Conservation (phyloP, 2,888 invertebrate species). For the Mesorhabditis spiculigera region DNA sequence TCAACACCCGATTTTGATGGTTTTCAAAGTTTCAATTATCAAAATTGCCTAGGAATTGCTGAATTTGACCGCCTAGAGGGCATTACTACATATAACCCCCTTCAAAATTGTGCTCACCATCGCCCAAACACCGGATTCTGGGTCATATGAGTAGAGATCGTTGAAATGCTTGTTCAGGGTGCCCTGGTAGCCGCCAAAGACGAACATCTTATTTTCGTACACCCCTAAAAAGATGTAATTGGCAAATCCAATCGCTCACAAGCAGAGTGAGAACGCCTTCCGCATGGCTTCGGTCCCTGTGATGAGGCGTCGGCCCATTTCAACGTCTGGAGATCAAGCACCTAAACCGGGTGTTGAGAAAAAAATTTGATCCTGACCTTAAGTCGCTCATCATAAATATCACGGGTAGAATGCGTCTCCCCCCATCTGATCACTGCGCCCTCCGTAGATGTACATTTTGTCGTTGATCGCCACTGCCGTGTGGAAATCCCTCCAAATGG, state of each 20-base stretch:
- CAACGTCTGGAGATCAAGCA: slow-evolving; percentile 70
- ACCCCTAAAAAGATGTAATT: slow-evolving; percentile 67
- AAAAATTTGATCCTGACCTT: slow-evolving; percentile 22
- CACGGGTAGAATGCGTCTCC: slow-evolving; percentile 66
- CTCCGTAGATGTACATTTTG: slow-evolving; percentile 85
- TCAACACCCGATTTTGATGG: too few relatives aligned
- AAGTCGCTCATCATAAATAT: slow-evolving; percentile 69
- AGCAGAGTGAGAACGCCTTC: slow-evolving; percentile 84
- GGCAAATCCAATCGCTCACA: slow-evolving; percentile 67
- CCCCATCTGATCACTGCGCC: slow-evolving; percentile 70
- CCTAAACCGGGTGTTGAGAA: slow-evolving; percentile 58
- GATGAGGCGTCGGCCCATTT: slow-evolving; percentile 69
- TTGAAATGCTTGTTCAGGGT: slow-evolving; percentile 75
- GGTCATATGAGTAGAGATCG: slow-evolving; percentile 75
- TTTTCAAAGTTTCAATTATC: too few relatives aligned
- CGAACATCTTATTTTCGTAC: slow-evolving; percentile 74
- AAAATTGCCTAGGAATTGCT: too few relatives aligned
- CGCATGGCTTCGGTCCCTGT: slow-evolving; percentile 70
- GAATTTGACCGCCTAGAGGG: too few relatives aligned
- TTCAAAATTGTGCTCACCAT: slow-evolving; percentile 49
- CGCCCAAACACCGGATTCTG: slow-evolving; percentile 61
- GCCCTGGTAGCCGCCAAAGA: slow-evolving; percentile 87
- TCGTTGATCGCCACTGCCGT: slow-evolving; percentile 75
- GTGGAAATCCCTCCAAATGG: slow-evolving; percentile 81
- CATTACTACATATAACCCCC: too few relatives aligned